phyloP scores from a whole-genome alignment of 1,140 invertebrate species.

The Bilobella aurantiaca region DNA sequence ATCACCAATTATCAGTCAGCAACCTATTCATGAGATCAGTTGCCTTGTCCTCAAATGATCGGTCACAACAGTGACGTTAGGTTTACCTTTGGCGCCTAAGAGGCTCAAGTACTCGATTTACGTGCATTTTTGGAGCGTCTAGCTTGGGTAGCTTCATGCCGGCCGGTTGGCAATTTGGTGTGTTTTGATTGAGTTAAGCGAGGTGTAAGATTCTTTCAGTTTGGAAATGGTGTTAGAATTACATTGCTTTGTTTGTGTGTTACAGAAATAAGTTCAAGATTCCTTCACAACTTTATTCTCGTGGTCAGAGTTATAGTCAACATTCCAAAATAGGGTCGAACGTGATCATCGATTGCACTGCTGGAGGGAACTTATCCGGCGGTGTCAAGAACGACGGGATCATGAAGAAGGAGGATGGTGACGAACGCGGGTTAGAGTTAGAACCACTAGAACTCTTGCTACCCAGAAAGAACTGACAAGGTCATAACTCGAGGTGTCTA shows the following conservation, averaged over 20 bases:
- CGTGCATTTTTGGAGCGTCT: too few relatives aligned
- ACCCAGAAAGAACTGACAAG: background rate
- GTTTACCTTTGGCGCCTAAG: too few relatives aligned
- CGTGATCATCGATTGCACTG: conserved; percentile 36
- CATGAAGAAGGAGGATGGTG: conserved; percentile 35
- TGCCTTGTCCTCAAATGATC: too few relatives aligned
- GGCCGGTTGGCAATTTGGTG: too few relatives aligned
- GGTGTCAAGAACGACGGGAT: conserved; percentile 34
- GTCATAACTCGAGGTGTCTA: conserved; percentile 10
- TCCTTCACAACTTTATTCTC: conserved; percentile 7
- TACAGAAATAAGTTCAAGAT: conserved; percentile 5
- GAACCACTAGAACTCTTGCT: background rate
- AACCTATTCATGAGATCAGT: background rate
- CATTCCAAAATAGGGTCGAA: conserved; percentile 35
- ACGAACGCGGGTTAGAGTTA: conserved; percentile 31
- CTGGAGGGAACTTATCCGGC: conserved; percentile 34
- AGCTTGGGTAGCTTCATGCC: too few relatives aligned
- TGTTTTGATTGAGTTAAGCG: too few relatives aligned
- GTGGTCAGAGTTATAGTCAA: conserved; percentile 2
- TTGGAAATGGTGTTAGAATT: too few relatives aligned
- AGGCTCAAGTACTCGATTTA: too few relatives aligned
- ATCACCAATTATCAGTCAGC: background rate
- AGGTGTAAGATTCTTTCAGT: too few relatives aligned
- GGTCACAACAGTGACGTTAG: too few relatives aligned
- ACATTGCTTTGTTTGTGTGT: background rate